Evolutionary conservation across 2,113 vertebrate genomes (phyloP), one percentile per base, ranked within the genome.

Genomic region (Labeo rohita): DNA sequence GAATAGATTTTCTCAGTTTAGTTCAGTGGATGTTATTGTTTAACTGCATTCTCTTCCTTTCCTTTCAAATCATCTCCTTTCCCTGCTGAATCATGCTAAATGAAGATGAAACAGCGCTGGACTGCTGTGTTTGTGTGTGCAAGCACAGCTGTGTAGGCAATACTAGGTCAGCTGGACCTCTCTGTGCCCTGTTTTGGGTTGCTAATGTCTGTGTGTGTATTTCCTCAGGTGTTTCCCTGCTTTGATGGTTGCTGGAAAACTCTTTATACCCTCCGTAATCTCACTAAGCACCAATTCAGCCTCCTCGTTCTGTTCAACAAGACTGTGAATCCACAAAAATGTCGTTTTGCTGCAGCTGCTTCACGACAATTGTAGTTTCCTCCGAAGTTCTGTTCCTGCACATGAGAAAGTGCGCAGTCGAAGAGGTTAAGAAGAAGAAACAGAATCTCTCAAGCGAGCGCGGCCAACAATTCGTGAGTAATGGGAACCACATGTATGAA

Each of bases 401-500:
- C 36, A 85, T 85, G 84, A 88, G 45, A 54, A 43, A 82, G 43
- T 72, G 63, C 79, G 78, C 47, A 68, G 39, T 49, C 66, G 47
- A 79, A 54, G 85, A 80, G 56, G 70, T 86, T 86, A 74, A 59
- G 18, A 36, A 84, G 49, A 66, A 88, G 84, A 85, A 86, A 86
- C 75, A 39, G 63, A 82, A 90, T 81, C 80, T 84, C 84, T 47
- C 2, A 23, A 59, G 84, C 50, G 77, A 84, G 59, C 59, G 7
- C 49, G 16, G 88, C 65, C 82, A 85, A 61, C 39, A 87, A 49
- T 70, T 84, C 10, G n/a, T 73, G 81, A 49, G 61, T 84, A 87
- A 89, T 84, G n/a, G 12, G 28, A 85, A 90, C 77, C 90, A 89
- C 84, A 84, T 90, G 85, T 80, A 84, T 85, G 77, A 89, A 76